phyloP scores from a whole-genome alignment of 2,888 invertebrate genomes.

The Caenorhabditis imperialis region DNA sequence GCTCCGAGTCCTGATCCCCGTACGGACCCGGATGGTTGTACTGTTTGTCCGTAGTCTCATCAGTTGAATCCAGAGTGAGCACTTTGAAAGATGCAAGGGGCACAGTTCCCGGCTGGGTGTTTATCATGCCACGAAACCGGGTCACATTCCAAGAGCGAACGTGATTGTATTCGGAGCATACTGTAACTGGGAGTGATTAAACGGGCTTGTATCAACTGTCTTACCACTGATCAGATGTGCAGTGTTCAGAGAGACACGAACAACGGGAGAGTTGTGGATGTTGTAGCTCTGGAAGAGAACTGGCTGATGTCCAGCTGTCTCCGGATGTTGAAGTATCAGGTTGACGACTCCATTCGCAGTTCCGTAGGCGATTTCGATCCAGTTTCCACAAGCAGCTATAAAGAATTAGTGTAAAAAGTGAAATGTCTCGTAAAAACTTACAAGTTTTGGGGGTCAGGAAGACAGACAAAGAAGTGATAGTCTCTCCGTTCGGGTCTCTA shows the following conservation, averaged over 20 bases:
- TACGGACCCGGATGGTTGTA: slow-evolving; percentile 85
- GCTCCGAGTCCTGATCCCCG: slow-evolving; percentile 97
- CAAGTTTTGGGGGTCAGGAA: slow-evolving; percentile 99
- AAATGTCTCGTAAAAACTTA: slow-evolving; percentile 81
- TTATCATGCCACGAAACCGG: slow-evolving; percentile 96
- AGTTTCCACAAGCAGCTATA: slow-evolving; percentile 93
- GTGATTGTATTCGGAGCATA: slow-evolving; percentile 96
- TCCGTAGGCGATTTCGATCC: slow-evolving; percentile 99
- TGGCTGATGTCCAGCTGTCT: slow-evolving; percentile 97
- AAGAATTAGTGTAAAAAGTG: too few species aligned
- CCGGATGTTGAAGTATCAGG: slow-evolving; percentile 98
- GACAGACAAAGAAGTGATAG: slow-evolving; percentile 96
- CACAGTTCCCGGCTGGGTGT: slow-evolving; percentile 97
- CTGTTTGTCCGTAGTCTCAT: slow-evolving; percentile 77
- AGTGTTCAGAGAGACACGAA: slow-evolving; percentile 85
- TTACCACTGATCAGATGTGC: slow-evolving; percentile 91
- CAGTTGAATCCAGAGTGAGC: slow-evolving; percentile 85
- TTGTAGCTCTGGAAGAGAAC: slow-evolving; percentile 88
- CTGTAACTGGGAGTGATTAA: slow-evolving; percentile 73
- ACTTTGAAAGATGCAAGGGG: slow-evolving; percentile 97
- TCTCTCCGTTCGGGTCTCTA: slow-evolving; percentile 91
- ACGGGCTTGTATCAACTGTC: not conserved
- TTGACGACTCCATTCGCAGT: slow-evolving; percentile 92
- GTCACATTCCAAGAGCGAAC: slow-evolving; percentile 97
- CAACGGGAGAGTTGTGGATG: slow-evolving; percentile 75